Conservation (phyloP, 2,888 invertebrate species). For the Glomeris marginata region DNA sequence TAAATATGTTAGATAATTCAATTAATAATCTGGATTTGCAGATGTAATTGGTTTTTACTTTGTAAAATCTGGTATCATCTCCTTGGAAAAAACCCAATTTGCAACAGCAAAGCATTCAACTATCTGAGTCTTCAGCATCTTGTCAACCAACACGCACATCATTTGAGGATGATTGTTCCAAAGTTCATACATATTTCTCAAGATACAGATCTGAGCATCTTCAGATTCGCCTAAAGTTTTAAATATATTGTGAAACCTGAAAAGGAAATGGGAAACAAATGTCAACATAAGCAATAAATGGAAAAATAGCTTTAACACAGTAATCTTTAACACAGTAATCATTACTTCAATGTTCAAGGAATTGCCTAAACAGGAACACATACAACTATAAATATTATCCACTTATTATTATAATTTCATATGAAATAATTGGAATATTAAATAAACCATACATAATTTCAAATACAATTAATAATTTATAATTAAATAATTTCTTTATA, state of each 20-base stretch:
- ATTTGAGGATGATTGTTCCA: constrained; percentile 91
- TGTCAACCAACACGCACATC: constrained; percentile 91
- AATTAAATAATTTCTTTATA: too few relatives aligned
- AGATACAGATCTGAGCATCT: constrained; percentile 85
- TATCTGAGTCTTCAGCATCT: constrained; percentile 92
- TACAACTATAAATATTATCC: too few relatives aligned
- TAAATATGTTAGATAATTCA: too few relatives aligned
- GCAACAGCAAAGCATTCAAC: constrained; percentile 95
- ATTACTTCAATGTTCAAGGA: too few relatives aligned
- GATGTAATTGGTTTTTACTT: constrained; percentile 33
- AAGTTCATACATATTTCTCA: constrained; percentile 83
- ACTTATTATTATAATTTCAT: too few relatives aligned
- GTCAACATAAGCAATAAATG: too few relatives aligned
- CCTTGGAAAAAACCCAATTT: constrained; percentile 93
- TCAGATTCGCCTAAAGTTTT: constrained; percentile 82
- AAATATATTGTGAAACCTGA: constrained; percentile 32
- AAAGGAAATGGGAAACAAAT: constrained; percentile 7
- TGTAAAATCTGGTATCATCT: constrained; percentile 81
- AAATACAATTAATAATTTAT: too few relatives aligned
- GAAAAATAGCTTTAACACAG: constrained; percentile 49
- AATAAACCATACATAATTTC: too few relatives aligned
- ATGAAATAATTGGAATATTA: too few relatives aligned
- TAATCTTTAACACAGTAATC: too few relatives aligned
- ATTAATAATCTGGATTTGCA: too few relatives aligned
- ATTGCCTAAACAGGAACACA: too few relatives aligned